Conservation (phyloP, 53 echinoderm and acorn worm genomes). For the Luidia sarsii region DNA sequence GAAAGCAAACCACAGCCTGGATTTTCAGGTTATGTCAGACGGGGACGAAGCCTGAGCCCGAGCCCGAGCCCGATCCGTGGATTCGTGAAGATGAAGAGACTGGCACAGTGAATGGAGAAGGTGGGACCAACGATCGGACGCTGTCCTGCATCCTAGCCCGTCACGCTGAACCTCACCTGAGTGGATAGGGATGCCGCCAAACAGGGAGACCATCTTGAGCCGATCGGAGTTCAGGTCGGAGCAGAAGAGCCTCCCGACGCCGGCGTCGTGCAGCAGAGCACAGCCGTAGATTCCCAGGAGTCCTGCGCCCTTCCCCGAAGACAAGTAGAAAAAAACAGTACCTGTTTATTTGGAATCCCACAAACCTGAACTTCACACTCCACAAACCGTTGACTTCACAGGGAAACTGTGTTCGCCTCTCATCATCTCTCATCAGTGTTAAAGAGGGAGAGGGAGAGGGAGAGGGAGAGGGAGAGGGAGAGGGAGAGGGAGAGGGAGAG, state of each 20-base stretch:
- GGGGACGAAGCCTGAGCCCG: too few species aligned
- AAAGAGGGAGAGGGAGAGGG: neutral
- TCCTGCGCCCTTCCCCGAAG: constrained; percentile 73
- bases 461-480: neutral
- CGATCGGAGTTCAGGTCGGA: constrained; percentile 61
- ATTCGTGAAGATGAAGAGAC: too few species aligned
- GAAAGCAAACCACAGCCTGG: too few species aligned
- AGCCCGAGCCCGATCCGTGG: too few species aligned
- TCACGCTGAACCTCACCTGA: too few species aligned
- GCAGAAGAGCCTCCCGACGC: constrained; percentile 71
- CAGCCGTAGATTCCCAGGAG: constrained; percentile 81
- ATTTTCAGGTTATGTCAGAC: too few species aligned
- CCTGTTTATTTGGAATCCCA: neutral
- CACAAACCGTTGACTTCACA: neutral
- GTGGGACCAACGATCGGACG: too few species aligned
- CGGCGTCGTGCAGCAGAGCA: constrained; percentile 79
- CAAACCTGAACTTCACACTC: neutral
- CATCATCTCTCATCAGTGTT: neutral
- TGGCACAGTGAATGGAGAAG: too few species aligned
- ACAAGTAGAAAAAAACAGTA: neutral
- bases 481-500: constrained; percentile 7
- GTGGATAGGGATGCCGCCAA: constrained; percentile 70
- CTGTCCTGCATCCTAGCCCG: too few species aligned
- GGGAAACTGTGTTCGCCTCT: neutral
- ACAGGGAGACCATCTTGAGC: constrained; percentile 52